Conservation (phyloP, 2,113 vertebrate species). For the Crypturellus undulatus region DNA sequence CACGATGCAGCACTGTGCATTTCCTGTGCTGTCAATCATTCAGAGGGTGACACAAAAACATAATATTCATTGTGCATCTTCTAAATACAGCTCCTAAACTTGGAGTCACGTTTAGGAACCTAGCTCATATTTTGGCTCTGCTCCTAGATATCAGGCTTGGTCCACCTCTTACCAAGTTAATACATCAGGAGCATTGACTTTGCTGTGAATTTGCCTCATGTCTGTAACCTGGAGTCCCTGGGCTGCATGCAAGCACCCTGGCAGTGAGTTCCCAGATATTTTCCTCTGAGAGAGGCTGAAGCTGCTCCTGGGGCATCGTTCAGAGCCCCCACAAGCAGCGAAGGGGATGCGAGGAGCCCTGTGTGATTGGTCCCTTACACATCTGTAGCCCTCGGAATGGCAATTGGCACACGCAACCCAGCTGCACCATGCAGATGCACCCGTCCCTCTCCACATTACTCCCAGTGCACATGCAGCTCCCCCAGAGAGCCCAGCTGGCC, state of each 20-base stretch:
- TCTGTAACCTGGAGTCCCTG: background rate
- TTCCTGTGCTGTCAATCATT: background rate
- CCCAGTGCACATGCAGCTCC: background rate
- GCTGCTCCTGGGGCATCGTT: accelerated
- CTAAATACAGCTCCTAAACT: background rate
- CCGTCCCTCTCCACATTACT: background rate
- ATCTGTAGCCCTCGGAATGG: background rate
- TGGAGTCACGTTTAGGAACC: background rate
- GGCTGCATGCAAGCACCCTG: background rate
- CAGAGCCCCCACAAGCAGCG: accelerated
- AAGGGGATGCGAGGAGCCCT: background rate
- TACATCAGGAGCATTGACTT: accelerated
- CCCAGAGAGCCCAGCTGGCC: background rate
- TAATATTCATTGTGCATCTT: background rate
- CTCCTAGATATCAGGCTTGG: background rate
- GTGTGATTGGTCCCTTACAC: background rate
- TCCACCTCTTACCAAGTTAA: background rate
- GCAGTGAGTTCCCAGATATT: accelerated
- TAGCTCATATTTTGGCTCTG: background rate
- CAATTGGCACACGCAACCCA: background rate
- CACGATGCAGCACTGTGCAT: background rate
- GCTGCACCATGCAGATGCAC: background rate
- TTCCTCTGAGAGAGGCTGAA: background rate
- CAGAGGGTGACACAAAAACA: background rate
- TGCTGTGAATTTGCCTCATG: background rate